Evolutionary conservation across 2,797 vertebrate genomes (phyloP), one percentile per base, ranked within the genome.

Genomic region (Tenualosa thibaudeaui): DNA sequence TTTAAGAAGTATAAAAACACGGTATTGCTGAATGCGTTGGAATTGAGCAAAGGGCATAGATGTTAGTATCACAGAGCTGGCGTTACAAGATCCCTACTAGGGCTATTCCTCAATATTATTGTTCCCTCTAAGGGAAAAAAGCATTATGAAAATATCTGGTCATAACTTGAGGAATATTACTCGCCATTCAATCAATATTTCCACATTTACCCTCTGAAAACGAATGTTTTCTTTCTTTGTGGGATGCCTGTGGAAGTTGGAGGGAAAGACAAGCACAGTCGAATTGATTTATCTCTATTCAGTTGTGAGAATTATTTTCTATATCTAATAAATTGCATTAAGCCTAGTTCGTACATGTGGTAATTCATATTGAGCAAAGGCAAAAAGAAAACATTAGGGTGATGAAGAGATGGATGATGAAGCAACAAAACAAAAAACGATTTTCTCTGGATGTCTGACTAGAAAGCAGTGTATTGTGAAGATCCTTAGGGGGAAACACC

Each of bases 101-200:
- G 85, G 86, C 82, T 85, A 83, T 87, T 87, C 71, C 81, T 75
- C 86, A 86, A 89, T 88, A 83, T 91, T 87, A 54, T 82, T 86
- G 86, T 88, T 89, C 58, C 88, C 86, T 86, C 58, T 86, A 81
- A 78, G 78, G 86, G 87, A 89, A 88, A 91, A 88, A 88, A 92
- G 86, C 88, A 92, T 88, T 89, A 90, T 87, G 62, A 75, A 92
- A 91, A 92, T 90, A 92, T 88, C 92, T 91, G 88, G 87, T 91
- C 86, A 93, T 90, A 91, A 90, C 87, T 89, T 86, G 89, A 92
- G 93, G 86, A 92, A 94, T 94, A 93, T 87, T 87, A 91, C 92
- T 93, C 89, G 89, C 91, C 86, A 91, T 84, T 88, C 65, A 92
- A 96, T 97, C 96, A 91, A 96, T 96, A 95, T 92, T 94, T 93